Base-by-base conservation (phyloP, 2,797 vertebrate genomes). In the Paedocypris micromegethes region DNA sequence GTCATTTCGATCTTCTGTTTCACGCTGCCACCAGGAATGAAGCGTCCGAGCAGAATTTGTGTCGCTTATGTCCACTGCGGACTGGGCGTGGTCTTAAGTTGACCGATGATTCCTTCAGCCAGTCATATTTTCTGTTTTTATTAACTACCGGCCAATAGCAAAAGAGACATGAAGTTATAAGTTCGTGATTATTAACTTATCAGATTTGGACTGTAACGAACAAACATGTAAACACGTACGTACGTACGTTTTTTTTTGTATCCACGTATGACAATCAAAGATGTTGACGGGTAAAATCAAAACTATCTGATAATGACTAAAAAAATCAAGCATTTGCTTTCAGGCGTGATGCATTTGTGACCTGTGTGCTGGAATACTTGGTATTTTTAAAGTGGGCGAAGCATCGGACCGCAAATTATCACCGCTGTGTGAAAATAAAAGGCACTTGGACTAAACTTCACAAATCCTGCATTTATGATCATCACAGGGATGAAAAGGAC, bases 321-420 rank as follows among this genome's bases (percentile, higher is more conserved):
- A 45, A 58, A 6, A 9, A 39, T 8, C 37, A 23, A 23, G 45
- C 2, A 54, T 7, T 9, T 74, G 45, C 4, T 44, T 4, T 43
- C 6, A 44, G n/a, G n/a, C 55, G 62, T 66, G 66, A 37, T 39
- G 56, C 7, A 65, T 64, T 70, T 74, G 62, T 57, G 23, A 50
- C 45, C 42, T 38, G 42, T 43, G 62, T 62, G 72, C 44, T 50
- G 38, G 40, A 60, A 59, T 74, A 56, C 4, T 41, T 4, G 2
- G 39, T 4, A 46, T 49, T 42, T 65, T 61, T 42, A 8, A 23
- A 54, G 8, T 60, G 9, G 9, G 44, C 56, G 40, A 49, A 62
- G 67, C 3, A 45, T 55, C 44, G 45, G 1, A 23, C 46, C n/a
- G 23, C 2, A 8, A 49, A 6, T 57, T 69, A 39, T 9, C 68